Evolutionary conservation across 2,113 vertebrate species (phyloP).

Genomic region (Coptodon rendalli): DNA sequence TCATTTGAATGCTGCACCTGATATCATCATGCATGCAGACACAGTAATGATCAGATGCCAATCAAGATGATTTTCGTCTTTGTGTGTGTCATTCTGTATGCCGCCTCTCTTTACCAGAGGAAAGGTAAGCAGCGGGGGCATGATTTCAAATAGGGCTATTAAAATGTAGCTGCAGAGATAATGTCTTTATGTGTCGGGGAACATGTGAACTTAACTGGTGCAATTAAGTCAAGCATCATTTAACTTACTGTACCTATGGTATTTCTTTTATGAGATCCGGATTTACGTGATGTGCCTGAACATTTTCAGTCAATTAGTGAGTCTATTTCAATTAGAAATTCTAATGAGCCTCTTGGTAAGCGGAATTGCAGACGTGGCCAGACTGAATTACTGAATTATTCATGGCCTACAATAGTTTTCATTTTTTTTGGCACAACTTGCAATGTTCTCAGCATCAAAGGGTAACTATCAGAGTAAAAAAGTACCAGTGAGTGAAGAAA

Average conservation of each 20-base stretch:
- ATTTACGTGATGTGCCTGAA: slow-evolving; percentile 8
- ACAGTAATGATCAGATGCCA: not conserved
- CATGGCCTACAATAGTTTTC: not conserved
- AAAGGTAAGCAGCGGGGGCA: not conserved
- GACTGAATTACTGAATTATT: slow-evolving; percentile 15
- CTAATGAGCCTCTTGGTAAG: not conserved
- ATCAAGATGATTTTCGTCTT: not conserved
- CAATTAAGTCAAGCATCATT: slow-evolving; percentile 12
- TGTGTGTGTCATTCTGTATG: not conserved
- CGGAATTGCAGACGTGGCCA: not conserved
- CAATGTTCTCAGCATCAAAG: not conserved
- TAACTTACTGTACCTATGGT: not conserved
- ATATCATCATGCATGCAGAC: not conserved
- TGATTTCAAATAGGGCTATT: not conserved
- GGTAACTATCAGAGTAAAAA: not conserved
- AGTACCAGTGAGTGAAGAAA: not conserved
- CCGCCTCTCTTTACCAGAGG: not conserved
- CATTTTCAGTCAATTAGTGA: slow-evolving; percentile 9
- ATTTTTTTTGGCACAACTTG: not conserved
- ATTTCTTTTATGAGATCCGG: not conserved
- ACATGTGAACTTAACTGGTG: not conserved
- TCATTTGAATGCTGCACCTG: not conserved
- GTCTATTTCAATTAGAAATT: slow-evolving; percentile 19
- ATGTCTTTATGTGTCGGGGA: not conserved
- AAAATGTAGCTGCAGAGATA: not conserved